Conservation (phyloP, 1,140 invertebrate genomes). For the Calosoma granatense region DNA sequence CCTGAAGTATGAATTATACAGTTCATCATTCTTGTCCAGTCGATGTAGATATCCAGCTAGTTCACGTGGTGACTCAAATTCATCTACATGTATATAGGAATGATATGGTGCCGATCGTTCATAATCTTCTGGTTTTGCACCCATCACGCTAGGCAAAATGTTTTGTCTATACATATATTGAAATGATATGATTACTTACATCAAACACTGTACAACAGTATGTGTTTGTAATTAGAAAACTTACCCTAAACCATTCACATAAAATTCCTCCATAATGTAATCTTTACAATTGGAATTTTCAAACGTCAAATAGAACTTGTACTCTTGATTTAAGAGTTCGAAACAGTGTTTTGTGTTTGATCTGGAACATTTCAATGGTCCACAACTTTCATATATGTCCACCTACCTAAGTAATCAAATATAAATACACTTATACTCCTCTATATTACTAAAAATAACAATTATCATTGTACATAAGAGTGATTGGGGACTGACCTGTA, state of each 20-base stretch:
- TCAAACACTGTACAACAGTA: too few species aligned
- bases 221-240: constrained; percentile 20
- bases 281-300: constrained; percentile 95
- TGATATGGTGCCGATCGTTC: constrained; percentile 73
- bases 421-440: not conserved
- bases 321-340: constrained; percentile 83
- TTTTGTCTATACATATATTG: constrained; percentile 11
- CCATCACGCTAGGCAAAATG: constrained; percentile 84
- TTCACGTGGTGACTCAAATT: constrained; percentile 77
- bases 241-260: constrained; percentile 82
- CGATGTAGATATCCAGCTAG: constrained; percentile 76
- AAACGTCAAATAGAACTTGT: constrained; percentile 97
- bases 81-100: constrained; percentile 88
- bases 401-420: constrained; percentile 38
- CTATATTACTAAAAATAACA: too few species aligned
- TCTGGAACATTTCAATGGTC: constrained; percentile 71
- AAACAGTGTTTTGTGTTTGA: constrained; percentile 73
- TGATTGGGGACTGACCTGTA: constrained; percentile 36
- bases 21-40: constrained; percentile 72
- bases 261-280: constrained; percentile 97
- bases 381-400: constrained; percentile 90
- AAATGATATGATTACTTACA: too few species aligned
- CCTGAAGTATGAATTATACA: constrained; percentile 88
- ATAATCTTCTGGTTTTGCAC: constrained; percentile 84
- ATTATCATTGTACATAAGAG: too few species aligned